A percentile compares a stretch with the other conserved stretches of the same genome.
phyloP scores from a whole-genome alignment of 1,140 invertebrate genomes.

The Calephelis nemesis region DNA sequence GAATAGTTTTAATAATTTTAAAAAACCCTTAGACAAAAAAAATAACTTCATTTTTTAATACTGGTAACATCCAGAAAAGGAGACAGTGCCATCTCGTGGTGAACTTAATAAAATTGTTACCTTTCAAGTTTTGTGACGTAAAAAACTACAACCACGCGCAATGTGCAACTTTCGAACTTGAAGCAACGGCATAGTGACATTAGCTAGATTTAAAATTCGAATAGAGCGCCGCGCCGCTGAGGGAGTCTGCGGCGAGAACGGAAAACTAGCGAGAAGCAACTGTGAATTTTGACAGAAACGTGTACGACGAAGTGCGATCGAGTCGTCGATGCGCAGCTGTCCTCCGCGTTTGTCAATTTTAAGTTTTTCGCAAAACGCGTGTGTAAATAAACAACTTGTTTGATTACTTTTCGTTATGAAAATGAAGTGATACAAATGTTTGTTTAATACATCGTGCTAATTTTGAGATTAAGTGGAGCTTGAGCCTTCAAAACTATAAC shows the following conservation, averaged over 20 bases:
- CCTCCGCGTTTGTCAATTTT: constrained; percentile 68
- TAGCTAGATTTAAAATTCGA: constrained; percentile 61
- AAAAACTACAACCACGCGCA: constrained; percentile 39
- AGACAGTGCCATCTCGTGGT: constrained; percentile 35
- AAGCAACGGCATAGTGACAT: constrained; percentile 59
- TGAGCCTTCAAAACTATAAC: constrained; percentile 60
- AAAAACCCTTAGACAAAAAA: too few relatives aligned
- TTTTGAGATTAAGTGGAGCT: constrained; percentile 53
- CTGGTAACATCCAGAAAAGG: constrained; percentile 8
- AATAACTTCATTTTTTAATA: not conserved
- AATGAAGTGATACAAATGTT: constrained; percentile 74
- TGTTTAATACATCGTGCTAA: constrained; percentile 63
- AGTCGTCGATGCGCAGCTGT: constrained; percentile 75
- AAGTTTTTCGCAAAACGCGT: constrained; percentile 69
- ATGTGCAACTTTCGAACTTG: constrained; percentile 68
- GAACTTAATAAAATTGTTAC: constrained; percentile 20
- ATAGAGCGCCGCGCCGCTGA: constrained; percentile 44
- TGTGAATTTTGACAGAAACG: constrained; percentile 55
- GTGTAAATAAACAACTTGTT: constrained; percentile 73
- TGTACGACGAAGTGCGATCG: constrained; percentile 77
- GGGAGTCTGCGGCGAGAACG: constrained; percentile 32
- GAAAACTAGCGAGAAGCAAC: constrained; percentile 36
- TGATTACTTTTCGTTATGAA: constrained; percentile 69
- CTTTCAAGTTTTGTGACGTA: constrained; percentile 9
- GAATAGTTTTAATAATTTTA: too few relatives aligned